A percentile compares a stretch with the other conserved stretches of the same genome.
phyloP scores from a whole-genome alignment of 2,113 vertebrate genomes.

The Bos taurus region DNA sequence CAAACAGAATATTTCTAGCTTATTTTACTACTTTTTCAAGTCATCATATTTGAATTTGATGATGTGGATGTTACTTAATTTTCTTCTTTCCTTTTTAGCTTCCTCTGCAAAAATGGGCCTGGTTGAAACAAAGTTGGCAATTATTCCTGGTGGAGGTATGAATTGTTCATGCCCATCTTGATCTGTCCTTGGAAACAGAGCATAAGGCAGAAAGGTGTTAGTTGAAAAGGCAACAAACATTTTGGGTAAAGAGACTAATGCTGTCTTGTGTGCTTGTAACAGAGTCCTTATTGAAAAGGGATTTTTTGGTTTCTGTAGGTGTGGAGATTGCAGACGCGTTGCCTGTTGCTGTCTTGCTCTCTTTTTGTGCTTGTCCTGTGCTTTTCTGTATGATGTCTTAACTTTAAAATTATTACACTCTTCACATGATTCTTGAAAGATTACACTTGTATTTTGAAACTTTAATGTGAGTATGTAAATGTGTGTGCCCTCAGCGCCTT shows the following conservation, averaged over 20 bases:
- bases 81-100: conserved; percentile 80
- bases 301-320: neutral
- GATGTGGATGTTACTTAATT: neutral
- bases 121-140: conserved; percentile 95
- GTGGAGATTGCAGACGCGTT: accelerated
- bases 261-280: neutral
- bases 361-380: neutral
- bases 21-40: neutral
- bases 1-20: neutral
- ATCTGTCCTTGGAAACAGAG: neutral
- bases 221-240: neutral
- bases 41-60: neutral
- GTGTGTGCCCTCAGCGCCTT: accelerated
- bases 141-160: conserved; percentile 96
- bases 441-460: neutral
- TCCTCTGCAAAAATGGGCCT: conserved; percentile 95
- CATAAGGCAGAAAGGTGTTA: neutral
- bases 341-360: neutral
- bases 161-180: neutral
- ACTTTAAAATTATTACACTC: neutral
- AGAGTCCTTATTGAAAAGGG: neutral
- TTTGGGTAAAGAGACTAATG: neutral
- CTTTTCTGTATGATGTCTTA: neutral
- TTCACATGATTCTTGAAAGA: neutral
- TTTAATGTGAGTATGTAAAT: neutral